Evolutionary conservation across 2,888 invertebrate species (phyloP), one percentile per base, ranked within the genome.

Genomic region (Trissolcus japonicus): DNA sequence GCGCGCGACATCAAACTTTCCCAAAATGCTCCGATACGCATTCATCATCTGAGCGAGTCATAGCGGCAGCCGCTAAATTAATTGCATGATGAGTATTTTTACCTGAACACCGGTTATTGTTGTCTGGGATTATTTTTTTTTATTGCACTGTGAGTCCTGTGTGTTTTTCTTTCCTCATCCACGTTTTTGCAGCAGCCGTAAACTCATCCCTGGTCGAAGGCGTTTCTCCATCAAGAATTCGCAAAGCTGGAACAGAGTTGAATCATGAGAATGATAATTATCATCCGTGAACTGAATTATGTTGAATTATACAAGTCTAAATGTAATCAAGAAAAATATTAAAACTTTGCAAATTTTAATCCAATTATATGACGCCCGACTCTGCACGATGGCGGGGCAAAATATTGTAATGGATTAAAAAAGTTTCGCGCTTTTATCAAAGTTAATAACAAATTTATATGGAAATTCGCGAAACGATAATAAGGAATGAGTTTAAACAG

Each of bases 301-400:
- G 68, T 75, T 68, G 68, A 75, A 75, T 63, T 75, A 75, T 68
- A 75, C 63, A 75, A 75, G 68, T 75, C 74, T 62, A 62, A 75
- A 75, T 75, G 74, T 75, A 75, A 75, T 75, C 68, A 75, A 75
- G 74, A 75, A 75, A 75, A 75, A 75, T 75, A 75, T 75, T 75
- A 68, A 67, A 75, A 75, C 67, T 75, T 75, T 59, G 63, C 43
- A 7, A 60, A 65, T 59, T 63, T 75, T 75, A 75, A 75, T 75
- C 68, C 62, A 75, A 75, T 75, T 75, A 68, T 68, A 43, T 9
- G 35, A 35, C 56, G 40, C 55, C 41, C 67, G 75, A 59, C 63
- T 68, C 35, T 60, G 63, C 68, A 65, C 68, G 6, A 25, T 4
- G 60, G 1, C 68, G 68, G 63, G 40, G 68, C 75, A 75, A 68